Base-by-base conservation (phyloP, 1,140 invertebrate species). In the Drosophila burlai region DNA sequence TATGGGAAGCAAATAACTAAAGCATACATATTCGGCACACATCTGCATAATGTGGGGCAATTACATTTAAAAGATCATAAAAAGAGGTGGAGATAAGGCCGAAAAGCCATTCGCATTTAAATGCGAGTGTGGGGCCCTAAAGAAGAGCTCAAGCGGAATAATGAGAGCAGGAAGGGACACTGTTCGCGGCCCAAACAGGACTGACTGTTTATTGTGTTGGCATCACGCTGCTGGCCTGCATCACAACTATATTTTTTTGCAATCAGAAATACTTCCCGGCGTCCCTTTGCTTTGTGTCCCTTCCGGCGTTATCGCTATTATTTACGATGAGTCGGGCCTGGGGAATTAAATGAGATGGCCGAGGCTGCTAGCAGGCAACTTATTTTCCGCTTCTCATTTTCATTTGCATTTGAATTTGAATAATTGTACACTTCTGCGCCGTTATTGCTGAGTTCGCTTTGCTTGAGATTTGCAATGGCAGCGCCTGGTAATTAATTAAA, bases 41-140 rank as follows among this genome's bases (percentile, higher is more conserved):
- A 80, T 83, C 80, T 86, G 83, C 83, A 80, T 86, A 87, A 87
- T 83, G 83, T 73, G 63, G 73, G 76, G 73, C 80, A 87, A 89
- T 87, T 87, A 87, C 81, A 77, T 83, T 89, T 82, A 83, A 86
- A 87, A 74, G 72, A 79, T 67, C 80, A 81, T 89, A 83, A 89
- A 87, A 82, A 21, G 49, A 54, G 67, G 38, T 36, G 59, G 52
- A 82, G 83, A 81, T 81, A 80, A 71, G 61, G 40, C 79, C 61
- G 38, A 50, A 71, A 76, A 54, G 36, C 64, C 60, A 83, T 82
- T 74, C 59, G 18, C 57, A 64, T 80, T 76, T 67, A 62, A 83
- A 61, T 77, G 61, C 50, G 40, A 64, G 40, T 62, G 54, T 60
- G 63, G 52, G 40, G 64, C 64, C 43, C 72, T 38, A 36, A 62